Conservation (phyloP, 1,140 invertebrate genomes). For the Drosophila teissieri region DNA sequence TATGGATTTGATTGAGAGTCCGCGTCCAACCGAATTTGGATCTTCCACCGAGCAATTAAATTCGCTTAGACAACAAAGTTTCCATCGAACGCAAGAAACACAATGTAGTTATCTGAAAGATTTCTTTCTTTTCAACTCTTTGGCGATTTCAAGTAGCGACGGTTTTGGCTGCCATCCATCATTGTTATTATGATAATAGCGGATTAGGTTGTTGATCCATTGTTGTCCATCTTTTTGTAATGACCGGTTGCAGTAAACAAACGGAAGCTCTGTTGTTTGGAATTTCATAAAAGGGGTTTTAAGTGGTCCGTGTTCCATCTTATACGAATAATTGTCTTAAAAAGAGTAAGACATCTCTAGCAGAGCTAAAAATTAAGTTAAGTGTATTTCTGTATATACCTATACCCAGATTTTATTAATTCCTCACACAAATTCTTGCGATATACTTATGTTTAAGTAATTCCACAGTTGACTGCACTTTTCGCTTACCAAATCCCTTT, state of each 20-base stretch:
- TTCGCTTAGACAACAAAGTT: slow-evolving; percentile 68
- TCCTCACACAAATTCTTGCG: no score
- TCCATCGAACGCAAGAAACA: slow-evolving; percentile 4
- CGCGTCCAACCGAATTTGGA: slow-evolving; percentile 40
- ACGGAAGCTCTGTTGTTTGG: slow-evolving; percentile 39
- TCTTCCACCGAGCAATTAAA: slow-evolving; percentile 65
- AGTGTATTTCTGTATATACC: no score
- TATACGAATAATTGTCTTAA: background rate
- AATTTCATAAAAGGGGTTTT: background rate
- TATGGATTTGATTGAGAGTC: slow-evolving; percentile 53
- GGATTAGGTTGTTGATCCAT: slow-evolving; percentile 62
- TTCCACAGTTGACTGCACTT: slow-evolving; percentile 46
- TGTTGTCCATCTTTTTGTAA: slow-evolving; percentile 33
- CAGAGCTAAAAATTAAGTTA: no score
- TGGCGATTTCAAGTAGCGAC: slow-evolving; percentile 62
- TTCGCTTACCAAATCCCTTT: slow-evolving; percentile 5
- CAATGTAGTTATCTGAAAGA: slow-evolving; percentile 34
- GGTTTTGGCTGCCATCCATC: slow-evolving; percentile 67
- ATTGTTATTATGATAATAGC: slow-evolving; percentile 62
- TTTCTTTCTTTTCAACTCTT: slow-evolving; percentile 19
- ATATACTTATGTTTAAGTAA: slow-evolving; percentile 13
- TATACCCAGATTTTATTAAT: no score
- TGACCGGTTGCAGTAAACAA: slow-evolving; percentile 43
- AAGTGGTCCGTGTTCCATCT: background rate
- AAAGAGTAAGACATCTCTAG: no score